These are phyloP conservation scores for Champsocephalus gunnari DNA, from an alignment of 2,797 vertebrate species.

Conservation along the genomic window DNA sequence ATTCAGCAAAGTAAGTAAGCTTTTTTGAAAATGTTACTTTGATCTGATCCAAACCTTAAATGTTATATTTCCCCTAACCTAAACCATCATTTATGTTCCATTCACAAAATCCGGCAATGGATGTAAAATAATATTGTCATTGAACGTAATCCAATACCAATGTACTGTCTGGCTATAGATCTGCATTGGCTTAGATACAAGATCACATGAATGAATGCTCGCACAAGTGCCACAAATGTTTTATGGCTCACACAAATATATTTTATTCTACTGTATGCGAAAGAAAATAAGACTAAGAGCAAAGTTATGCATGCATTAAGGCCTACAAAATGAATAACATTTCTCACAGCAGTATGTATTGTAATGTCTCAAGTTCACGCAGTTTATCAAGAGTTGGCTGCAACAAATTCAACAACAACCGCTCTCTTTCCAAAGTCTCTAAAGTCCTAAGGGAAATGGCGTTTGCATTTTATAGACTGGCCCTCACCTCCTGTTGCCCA, in stretches of 20 bases:
- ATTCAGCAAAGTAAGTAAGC: background rate
- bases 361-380: slow-evolving; percentile 3
- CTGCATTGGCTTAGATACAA: background rate
- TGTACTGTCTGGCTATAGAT: background rate
- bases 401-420: slow-evolving; percentile 44
- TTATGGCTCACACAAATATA: background rate
- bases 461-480: slow-evolving; percentile 55
- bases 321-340: background rate
- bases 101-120: background rate
- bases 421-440: slow-evolving; percentile 19
- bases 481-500: slow-evolving; percentile 66
- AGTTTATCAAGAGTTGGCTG: slow-evolving; percentile 9
- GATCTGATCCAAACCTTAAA: background rate
- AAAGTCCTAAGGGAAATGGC: slow-evolving; percentile 22
- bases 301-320: background rate
- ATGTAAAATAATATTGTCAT: background rate
- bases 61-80: background rate
- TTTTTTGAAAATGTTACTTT: background rate
- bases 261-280: background rate
- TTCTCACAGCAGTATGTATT: background rate
- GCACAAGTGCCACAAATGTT: background rate
- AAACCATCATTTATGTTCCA: background rate
- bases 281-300: background rate
- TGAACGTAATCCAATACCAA: slow-evolving; percentile 6
- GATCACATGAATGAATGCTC: background rate